Evolutionary conservation across 1,140 invertebrate genomes (phyloP).

Genomic region (Drosophila varians): DNA sequence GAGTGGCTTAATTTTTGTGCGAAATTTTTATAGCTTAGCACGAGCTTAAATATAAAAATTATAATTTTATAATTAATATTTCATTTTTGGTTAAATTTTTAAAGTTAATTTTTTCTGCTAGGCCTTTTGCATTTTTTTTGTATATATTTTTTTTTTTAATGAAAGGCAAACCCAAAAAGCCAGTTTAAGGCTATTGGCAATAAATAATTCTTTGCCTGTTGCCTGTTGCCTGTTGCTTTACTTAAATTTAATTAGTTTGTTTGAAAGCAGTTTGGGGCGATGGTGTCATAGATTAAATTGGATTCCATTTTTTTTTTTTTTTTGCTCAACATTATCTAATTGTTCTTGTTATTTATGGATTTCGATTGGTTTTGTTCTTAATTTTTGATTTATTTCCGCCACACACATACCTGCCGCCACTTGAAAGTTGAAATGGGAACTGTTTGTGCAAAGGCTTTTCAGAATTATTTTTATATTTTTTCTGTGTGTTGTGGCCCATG

Average conservation of each 20-base stretch:
- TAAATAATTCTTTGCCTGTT: conserved; percentile 74
- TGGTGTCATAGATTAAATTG: conserved; percentile 79
- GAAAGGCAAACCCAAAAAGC: conserved; percentile 54
- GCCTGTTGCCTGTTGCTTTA: conserved; percentile 53
- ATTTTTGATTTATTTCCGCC: conserved; percentile 6
- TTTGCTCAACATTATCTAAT: conserved; percentile 8
- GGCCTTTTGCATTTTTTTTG: conserved; percentile 10
- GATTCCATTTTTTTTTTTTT: conserved; percentile 56
- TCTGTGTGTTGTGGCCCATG: too few species aligned
- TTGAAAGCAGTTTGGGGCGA: conserved; percentile 78
- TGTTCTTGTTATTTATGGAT: conserved; percentile 20
- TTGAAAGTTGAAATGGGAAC: background rate
- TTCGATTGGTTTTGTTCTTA: background rate
- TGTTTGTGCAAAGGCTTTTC: background rate
- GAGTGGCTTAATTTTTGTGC: conserved; percentile 23
- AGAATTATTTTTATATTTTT: too few species aligned
- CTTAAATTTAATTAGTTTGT: conserved; percentile 81
- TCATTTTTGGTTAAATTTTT: too few species aligned
- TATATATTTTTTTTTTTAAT: conserved; percentile 53
- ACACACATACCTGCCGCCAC: conserved; percentile 7
- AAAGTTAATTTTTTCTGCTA: too few species aligned
- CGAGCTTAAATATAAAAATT: background rate
- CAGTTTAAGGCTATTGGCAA: conserved; percentile 61
- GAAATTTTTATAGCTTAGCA: conserved; percentile 5
- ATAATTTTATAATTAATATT: background rate